phyloP scores from a whole-genome alignment of 1,140 invertebrate species.

The Temnothorax nylanderi region DNA sequence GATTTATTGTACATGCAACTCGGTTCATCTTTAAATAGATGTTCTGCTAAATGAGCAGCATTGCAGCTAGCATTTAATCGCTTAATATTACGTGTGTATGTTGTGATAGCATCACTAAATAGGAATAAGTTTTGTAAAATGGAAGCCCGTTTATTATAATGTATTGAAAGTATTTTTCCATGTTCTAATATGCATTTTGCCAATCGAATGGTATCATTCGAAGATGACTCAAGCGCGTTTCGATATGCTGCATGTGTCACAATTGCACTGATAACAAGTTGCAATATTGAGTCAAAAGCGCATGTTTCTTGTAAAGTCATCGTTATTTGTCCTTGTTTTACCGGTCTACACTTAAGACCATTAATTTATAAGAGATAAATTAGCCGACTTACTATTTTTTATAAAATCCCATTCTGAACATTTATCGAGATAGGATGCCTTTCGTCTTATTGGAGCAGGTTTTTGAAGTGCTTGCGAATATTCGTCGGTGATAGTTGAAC shows the following conservation, averaged over 20 bases:
- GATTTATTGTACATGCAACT: background rate
- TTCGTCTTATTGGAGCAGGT: background rate
- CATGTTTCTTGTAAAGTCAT: background rate
- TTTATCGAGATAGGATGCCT: background rate
- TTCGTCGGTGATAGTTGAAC: too few species aligned
- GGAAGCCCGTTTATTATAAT: background rate
- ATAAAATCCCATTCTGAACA: background rate
- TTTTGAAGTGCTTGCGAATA: background rate
- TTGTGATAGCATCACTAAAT: background rate
- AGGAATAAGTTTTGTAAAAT: background rate
- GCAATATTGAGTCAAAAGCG: background rate
- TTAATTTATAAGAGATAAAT: constrained; percentile 1
- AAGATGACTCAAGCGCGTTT: background rate
- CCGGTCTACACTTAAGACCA: background rate
- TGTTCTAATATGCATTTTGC: background rate
- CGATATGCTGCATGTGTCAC: background rate
- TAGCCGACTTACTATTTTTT: background rate
- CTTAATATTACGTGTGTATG: background rate
- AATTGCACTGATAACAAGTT: background rate
- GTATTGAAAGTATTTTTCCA: background rate
- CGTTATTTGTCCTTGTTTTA: background rate
- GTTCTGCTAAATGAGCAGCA: background rate
- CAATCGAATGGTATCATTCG: background rate
- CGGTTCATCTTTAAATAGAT: background rate
- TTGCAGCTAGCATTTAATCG: background rate